Percentiles rank a stretch among this genome's conserved stretches.
Conservation (phyloP, 2,888 invertebrate genomes). For the Encarsia formosa region DNA sequence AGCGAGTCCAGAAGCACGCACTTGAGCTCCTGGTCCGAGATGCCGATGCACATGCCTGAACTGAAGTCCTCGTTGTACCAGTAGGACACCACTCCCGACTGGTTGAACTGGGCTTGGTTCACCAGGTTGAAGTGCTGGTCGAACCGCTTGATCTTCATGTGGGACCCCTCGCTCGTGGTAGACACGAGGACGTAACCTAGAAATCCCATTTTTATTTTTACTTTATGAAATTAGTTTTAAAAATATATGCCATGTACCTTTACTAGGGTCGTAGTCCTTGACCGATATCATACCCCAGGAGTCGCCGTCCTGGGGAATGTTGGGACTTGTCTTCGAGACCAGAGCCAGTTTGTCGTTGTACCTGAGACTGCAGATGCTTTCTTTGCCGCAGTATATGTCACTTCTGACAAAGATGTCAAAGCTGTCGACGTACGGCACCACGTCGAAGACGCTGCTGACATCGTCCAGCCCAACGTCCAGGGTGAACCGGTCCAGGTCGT, state of each 20-base stretch:
- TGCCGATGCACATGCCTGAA: slow-evolving; percentile 7
- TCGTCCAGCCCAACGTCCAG: neutral
- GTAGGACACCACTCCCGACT: slow-evolving; percentile 10
- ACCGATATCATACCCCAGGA: slow-evolving; percentile 5
- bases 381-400: neutral
- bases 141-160: neutral
- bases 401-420: slow-evolving; percentile 14
- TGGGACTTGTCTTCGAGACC: neutral
- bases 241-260: slow-evolving; percentile 1
- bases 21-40: slow-evolving; percentile 7
- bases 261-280: slow-evolving; percentile 1
- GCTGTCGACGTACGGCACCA: slow-evolving; percentile 6
- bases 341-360: slow-evolving; percentile 6
- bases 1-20: slow-evolving; percentile 6
- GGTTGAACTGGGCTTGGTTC: neutral
- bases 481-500: neutral
- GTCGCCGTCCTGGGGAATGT: slow-evolving; percentile 2
- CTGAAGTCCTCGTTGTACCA: slow-evolving; percentile 11
- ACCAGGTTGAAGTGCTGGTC: slow-evolving; percentile 1
- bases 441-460: neutral
- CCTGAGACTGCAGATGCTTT: slow-evolving; percentile 8
- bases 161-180: neutral
- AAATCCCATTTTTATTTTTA: neutral
- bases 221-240: neutral
- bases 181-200: slow-evolving; percentile 12